phyloP scores from a whole-genome alignment of 2,888 invertebrate species.

The Linnaemya vulpina region DNA sequence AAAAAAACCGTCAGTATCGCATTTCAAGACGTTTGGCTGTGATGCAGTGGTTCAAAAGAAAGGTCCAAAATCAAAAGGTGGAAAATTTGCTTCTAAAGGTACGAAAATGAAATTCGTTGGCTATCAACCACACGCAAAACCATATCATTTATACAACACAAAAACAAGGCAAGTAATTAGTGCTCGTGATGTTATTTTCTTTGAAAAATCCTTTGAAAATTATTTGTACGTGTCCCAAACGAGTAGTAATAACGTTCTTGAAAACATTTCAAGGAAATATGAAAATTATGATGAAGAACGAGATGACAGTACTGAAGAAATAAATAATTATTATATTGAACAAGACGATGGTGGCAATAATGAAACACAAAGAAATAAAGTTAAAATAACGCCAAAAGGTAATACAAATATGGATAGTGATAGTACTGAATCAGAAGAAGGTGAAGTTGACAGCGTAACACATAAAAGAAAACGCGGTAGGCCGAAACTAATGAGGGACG shows the following conservation, averaged over 20 bases:
- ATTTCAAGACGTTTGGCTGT: not conserved
- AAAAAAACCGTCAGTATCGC: not conserved
- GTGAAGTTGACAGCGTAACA: not conserved
- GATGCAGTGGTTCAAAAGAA: not conserved
- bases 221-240: too few relatives aligned
- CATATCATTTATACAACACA: not conserved
- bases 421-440: not conserved
- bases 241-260: too few relatives aligned
- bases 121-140: not conserved
- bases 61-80: not conserved
- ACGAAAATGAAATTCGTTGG: constrained; percentile 3
- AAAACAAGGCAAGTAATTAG: not conserved
- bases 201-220: not conserved
- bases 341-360: not conserved
- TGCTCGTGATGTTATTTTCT: not conserved
- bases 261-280: not conserved
- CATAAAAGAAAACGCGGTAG: not conserved
- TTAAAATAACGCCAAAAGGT: not conserved
- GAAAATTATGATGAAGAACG: not conserved
- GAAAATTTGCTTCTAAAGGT: not conserved
- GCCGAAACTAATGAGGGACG: not conserved
- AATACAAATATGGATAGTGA: not conserved
- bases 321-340: not conserved
- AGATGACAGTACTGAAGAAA: not conserved
- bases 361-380: too few relatives aligned